Evolutionary conservation across 2,888 invertebrate species (phyloP), one percentile per base, ranked within the genome.

Genomic region (Melanotus villosus): DNA sequence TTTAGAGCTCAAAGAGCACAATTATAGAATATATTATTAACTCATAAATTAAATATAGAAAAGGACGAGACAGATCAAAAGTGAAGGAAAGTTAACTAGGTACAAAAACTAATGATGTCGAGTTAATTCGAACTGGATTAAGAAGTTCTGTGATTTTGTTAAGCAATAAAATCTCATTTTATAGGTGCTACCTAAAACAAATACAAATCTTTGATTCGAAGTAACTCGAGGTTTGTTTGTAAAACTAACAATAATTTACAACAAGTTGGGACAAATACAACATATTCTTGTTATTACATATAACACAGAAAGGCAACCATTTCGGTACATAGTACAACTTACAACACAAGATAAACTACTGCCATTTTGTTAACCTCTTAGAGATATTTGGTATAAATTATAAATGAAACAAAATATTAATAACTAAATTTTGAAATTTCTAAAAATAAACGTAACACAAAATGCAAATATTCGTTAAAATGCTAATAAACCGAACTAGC

Each of bases 1-100:
- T 76, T 76, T 75, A 76, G 73, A 68, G 77, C 74, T 76, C 76
- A 57, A 52, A 65, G 74, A 75, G 75, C 77, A 72, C 72, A 63
- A 68, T 65, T 56, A 18, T 59, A 41, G 56, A 64, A 65, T 58
- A 52, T 65, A 59, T 65, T 50, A 57, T 68, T 64, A n/a, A 54
- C 32, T 64, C 41, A 63, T 69, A 65, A 65, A 69, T 60, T 65
- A 52, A 57, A 32, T 47, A 57, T 19, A 66, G 45, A 59, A 65
- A 59, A 36, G 45, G 23, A 59, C 7, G 19, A 41, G 23, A 45
- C 43, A 66, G 19, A 41, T 50, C 59, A 65, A 47, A 45, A 43
- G 12, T 52, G 56, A 38, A 52, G 21, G 43, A 64, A 56, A 32
- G 16, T 54, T 30, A 64, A 54, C 56, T 64, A 64, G 32, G 56